Base-by-base conservation (phyloP, 2,113 vertebrate genomes). In the Aphyosemion australe region DNA sequence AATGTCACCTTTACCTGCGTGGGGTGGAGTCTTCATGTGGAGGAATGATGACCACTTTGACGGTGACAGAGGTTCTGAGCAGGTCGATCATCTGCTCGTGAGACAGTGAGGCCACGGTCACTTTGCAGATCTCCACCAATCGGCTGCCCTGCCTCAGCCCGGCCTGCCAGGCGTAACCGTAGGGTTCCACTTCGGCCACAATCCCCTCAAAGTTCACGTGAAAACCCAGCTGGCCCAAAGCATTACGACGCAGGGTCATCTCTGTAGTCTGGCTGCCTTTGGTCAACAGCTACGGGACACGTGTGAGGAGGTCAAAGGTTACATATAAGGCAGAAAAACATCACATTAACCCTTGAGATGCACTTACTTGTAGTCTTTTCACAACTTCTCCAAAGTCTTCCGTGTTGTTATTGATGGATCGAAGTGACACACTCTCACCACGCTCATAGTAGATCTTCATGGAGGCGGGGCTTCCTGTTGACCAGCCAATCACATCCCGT, bases 51-150 rank as follows among this genome's bases (percentile, higher is more conserved):
- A 97, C 95, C 0, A 98, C 96, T 82, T 96, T 98, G 65, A 98
- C 96, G 0, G 96, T 98, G 21, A 98, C 95, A 0, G 96, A 98
- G 0, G 96, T 98, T 73, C 96, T 91, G 74, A 98, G 93, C 48
- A 98, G 95, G 61, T 98, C 96, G 0, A 98, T 98, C 96, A 98
- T 98, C 63, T 98, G 96, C 84, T 98, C 96, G 0, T 98, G 96
- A 67, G 95, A 96, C 76, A 98, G 92, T 0, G 96, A 97, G 59
- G 96, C 96, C 72, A 98, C 96, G 0, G 96, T 92, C 75, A 98
- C 96, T 87, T 97, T 98, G 89, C 96, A 98, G 71, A 98, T 97
- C 84, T 98, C 96, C 65, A 98, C 96, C 79, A 98, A 88, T 14
- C 96, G 92, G 91, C 96, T 98, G 76, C 96, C 96, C 79, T 98